phyloP scores from a whole-genome alignment of 2,113 vertebrate genomes.

The Daphoenositta chrysoptera region DNA sequence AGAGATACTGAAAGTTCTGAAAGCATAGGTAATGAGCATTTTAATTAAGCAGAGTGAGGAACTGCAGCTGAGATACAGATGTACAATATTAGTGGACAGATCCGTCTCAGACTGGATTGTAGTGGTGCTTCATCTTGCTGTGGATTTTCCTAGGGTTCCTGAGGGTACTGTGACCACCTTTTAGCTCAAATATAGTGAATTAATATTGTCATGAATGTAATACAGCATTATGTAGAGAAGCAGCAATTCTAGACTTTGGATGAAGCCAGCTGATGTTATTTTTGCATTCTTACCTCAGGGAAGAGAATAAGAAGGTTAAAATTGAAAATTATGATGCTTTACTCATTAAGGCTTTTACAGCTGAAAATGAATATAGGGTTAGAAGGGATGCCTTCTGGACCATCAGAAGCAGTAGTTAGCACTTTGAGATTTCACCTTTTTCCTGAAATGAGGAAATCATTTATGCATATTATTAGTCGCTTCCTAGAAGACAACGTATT shows the following conservation, averaged over 20 bases:
- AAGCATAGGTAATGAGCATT: neutral
- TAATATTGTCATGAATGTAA: neutral
- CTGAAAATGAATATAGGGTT: neutral
- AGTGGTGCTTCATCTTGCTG: neutral
- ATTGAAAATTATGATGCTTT: neutral
- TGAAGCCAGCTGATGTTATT: neutral
- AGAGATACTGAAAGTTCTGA: neutral
- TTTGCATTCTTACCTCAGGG: neutral
- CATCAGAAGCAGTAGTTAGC: neutral
- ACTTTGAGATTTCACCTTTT: neutral
- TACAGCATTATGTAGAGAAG: neutral
- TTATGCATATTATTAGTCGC: neutral
- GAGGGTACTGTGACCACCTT: neutral
- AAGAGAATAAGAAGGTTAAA: neutral
- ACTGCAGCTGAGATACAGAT: neutral
- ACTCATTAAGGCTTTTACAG: neutral
- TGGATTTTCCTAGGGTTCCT: neutral
- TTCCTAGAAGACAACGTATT: neutral
- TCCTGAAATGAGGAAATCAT: constrained; percentile 2
- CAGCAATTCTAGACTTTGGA: neutral
- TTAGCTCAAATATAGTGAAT: neutral
- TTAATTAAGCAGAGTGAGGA: neutral
- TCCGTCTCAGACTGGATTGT: neutral
- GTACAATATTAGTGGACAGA: neutral
- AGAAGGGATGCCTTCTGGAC: neutral